Percentiles rank a stretch among this genome's conserved stretches.
phyloP scores from a whole-genome alignment of 2,113 vertebrate species.

The Calonectris borealis region DNA sequence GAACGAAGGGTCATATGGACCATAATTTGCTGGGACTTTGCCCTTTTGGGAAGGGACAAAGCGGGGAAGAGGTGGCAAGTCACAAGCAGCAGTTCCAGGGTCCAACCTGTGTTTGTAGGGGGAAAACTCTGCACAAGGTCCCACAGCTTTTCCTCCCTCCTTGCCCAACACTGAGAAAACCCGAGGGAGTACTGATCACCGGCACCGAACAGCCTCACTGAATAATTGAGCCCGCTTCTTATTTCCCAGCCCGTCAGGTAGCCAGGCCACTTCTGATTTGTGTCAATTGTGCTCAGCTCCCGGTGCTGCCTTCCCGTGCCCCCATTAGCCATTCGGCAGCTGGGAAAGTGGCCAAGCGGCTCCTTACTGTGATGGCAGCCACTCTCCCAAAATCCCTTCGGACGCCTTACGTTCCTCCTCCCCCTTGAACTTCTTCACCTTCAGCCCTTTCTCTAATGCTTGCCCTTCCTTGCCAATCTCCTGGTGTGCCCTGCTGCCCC shows the following conservation, averaged over 20 bases:
- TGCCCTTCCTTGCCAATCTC: background rate
- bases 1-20: background rate
- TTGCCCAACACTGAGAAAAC: background rate
- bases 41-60: background rate
- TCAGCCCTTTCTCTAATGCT: background rate
- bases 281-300: background rate
- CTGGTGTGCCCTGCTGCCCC: background rate
- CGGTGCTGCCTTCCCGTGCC: background rate
- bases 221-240: background rate
- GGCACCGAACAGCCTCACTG: background rate
- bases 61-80: background rate
- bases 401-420: background rate
- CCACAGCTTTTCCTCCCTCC: background rate
- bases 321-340: rapidly evolving
- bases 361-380: background rate
- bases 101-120: background rate
- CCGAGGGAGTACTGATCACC: background rate
- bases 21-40: background rate
- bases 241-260: background rate
- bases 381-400: background rate
- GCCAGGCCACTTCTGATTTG: background rate
- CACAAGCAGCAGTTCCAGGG: background rate
- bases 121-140: background rate
- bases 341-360: rapidly evolving
- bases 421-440: background rate